Conservation (phyloP, 2,113 vertebrate genomes). For the Bostrychus sinensis region DNA sequence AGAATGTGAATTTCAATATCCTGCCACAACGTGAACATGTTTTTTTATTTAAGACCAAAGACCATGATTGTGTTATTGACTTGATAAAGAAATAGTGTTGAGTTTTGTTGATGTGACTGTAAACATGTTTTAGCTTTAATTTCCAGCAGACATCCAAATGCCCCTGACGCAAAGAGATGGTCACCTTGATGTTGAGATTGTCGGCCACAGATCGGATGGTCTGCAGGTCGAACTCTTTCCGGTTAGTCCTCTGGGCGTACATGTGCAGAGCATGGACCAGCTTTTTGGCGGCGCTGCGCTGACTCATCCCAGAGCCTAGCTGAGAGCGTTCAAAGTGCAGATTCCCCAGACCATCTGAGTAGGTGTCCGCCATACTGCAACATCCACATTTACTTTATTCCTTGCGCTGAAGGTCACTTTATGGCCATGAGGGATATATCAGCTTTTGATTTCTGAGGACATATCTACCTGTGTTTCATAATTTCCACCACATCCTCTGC, state of each 20-base stretch:
- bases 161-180: too few relatives aligned
- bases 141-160: too few relatives aligned
- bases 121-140: background rate
- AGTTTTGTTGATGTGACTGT: background rate
- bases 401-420: background rate
- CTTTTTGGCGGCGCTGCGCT: constrained; percentile 87
- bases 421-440: background rate
- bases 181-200: constrained; percentile 87
- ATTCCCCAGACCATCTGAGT: constrained; percentile 92
- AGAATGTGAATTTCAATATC: too few relatives aligned
- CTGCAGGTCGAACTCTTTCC: constrained; percentile 89
- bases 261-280: constrained; percentile 88
- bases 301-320: constrained; percentile 96
- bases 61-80: too few relatives aligned
- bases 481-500: constrained; percentile 97
- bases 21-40: too few relatives aligned
- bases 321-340: constrained; percentile 97
- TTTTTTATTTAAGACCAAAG: too few relatives aligned
- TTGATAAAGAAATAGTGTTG: too few relatives aligned
- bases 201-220: constrained; percentile 85
- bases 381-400: background rate
- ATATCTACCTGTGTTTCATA: constrained; percentile 95
- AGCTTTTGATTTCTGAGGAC: background rate
- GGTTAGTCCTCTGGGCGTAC: constrained; percentile 87
- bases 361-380: constrained; percentile 91